Conservation (phyloP, 2,113 vertebrate species). For the Neolamprologus sp. region DNA sequence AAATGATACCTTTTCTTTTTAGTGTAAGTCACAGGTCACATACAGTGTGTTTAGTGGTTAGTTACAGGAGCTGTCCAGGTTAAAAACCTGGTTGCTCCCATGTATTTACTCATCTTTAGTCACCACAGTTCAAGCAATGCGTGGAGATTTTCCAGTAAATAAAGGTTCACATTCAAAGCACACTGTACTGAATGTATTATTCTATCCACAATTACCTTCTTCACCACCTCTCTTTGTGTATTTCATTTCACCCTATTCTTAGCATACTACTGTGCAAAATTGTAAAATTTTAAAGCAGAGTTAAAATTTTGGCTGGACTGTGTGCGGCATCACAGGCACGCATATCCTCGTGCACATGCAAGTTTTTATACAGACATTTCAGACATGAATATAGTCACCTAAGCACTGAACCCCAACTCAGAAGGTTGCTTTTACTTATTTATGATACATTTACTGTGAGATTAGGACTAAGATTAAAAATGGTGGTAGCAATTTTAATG, state of each 20-base stretch:
- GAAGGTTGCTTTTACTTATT: not conserved
- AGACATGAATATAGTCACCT: not conserved
- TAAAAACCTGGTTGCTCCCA: not conserved
- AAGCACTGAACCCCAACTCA: not conserved
- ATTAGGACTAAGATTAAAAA: not conserved
- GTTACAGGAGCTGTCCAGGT: not conserved
- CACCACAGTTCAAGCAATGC: not conserved
- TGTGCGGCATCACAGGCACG: not conserved
- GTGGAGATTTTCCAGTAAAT: not conserved
- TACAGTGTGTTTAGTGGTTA: not conserved
- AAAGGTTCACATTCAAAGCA: not conserved
- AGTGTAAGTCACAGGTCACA: not conserved
- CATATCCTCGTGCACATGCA: not conserved
- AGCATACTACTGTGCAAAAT: not conserved
- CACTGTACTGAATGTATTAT: not conserved
- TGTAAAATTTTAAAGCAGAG: not conserved
- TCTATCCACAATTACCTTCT: not conserved
- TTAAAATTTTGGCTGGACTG: not conserved
- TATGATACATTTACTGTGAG: not conserved
- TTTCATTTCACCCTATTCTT: not conserved
- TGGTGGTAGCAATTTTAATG: not conserved
- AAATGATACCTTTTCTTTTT: not conserved
- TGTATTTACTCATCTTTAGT: not conserved
- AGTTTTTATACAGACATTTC: not conserved
- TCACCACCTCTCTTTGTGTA: accelerated